phyloP scores from a whole-genome alignment of 2,797 vertebrate genomes.

The Miichthys miiuy region DNA sequence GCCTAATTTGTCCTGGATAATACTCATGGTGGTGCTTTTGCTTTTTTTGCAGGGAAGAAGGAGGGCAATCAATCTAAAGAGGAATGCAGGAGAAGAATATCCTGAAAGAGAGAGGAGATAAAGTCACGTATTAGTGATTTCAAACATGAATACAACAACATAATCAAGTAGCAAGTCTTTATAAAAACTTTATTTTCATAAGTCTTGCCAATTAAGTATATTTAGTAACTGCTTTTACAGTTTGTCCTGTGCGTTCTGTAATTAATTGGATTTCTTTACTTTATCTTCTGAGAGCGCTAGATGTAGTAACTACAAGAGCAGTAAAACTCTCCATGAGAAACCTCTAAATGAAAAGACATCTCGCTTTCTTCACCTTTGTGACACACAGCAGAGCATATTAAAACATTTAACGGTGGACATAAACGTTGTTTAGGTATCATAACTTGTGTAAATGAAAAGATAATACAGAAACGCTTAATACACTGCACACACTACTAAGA shows the following conservation, averaged over 20 bases:
- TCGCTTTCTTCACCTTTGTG: not conserved
- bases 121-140: conserved; percentile 19
- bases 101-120: conserved; percentile 70
- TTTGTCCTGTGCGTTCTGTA: conserved; percentile 1
- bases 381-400: not conserved
- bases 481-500: not conserved
- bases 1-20: conserved; percentile 93
- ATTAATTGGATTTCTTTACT: conserved; percentile 55
- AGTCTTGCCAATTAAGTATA: not conserved
- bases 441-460: not conserved
- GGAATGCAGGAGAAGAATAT: conserved; percentile 72
- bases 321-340: not conserved
- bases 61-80: conserved; percentile 74
- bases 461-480: not conserved
- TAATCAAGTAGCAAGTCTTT: not conserved
- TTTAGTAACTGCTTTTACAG: not conserved
- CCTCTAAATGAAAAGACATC: not conserved
- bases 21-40: conserved; percentile 86
- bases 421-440: not conserved
- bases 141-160: conserved; percentile 1
- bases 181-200: not conserved
- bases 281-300: conserved; percentile 23
- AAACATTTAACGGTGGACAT: not conserved
- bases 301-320: not conserved
- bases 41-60: conserved; percentile 72